phyloP scores from a whole-genome alignment of 2,797 vertebrate species.

The Eremophila alpestris region DNA sequence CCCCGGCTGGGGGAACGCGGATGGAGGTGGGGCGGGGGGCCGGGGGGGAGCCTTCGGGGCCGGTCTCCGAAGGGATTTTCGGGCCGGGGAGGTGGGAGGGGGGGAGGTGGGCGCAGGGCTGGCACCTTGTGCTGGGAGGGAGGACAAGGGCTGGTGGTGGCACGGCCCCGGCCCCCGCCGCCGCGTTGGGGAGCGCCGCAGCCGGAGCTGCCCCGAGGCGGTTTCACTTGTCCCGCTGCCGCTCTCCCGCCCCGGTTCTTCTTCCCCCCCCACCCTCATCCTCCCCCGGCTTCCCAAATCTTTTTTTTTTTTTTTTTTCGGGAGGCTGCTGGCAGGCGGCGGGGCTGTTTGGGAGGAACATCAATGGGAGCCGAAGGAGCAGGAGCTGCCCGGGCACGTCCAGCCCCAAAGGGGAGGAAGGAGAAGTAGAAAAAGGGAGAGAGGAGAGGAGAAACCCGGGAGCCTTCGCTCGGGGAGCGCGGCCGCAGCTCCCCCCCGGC shows the following conservation, averaged over 20 bases:
- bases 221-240: conserved; percentile 36
- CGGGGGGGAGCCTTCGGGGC: not conserved
- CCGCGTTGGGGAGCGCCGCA: not conserved
- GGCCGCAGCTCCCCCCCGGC: not conserved
- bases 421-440: not conserved
- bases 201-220: not conserved
- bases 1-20: not conserved
- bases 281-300: not conserved
- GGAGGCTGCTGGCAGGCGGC: conserved; percentile 29
- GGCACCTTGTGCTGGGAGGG: not conserved
- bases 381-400: conserved; percentile 50
- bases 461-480: not conserved
- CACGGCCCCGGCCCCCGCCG: not conserved
- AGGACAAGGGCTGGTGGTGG: not conserved
- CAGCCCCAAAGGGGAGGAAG: conserved; percentile 18
- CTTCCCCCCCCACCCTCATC: not conserved
- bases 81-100: too few relatives aligned
- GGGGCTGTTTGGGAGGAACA: conserved; percentile 37
- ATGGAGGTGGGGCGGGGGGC: not conserved
- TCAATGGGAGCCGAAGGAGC: conserved; percentile 30
- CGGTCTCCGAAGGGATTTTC: not conserved
- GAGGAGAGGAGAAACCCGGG: not conserved
- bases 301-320: not conserved
- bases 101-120: not conserved
- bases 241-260: not conserved